Percentiles rank a stretch among this genome's conserved stretches.
These are phyloP conservation scores for Sebastes kiyomatsui DNA, from an alignment of 2,797 vertebrate species.

Conservation along the genomic window DNA sequence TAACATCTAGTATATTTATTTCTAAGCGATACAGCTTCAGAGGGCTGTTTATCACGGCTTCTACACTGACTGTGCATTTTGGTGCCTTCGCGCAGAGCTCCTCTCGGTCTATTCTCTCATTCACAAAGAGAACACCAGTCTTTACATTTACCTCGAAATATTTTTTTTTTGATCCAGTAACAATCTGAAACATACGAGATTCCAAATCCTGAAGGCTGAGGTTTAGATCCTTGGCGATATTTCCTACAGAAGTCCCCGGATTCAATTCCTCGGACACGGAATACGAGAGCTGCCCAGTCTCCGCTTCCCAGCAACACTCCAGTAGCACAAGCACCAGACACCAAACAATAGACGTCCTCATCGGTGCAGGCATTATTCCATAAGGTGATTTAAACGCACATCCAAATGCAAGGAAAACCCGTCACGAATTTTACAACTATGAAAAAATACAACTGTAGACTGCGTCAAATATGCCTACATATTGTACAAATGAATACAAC, in stretches of 20 bases:
- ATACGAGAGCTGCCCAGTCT: constrained; percentile 56
- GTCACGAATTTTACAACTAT: background rate
- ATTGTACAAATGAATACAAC: background rate
- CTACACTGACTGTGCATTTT: constrained; percentile 51
- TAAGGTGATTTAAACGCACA: background rate
- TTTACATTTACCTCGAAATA: constrained; percentile 72
- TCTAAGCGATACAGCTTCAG: constrained; percentile 61
- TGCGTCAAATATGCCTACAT: background rate
- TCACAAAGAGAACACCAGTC: constrained; percentile 59
- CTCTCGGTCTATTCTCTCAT: constrained; percentile 68
- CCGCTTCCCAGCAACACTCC: constrained; percentile 7
- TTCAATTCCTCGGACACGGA: constrained; percentile 67
- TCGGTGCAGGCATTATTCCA: constrained; percentile 25
- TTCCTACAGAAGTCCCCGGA: constrained; percentile 62
- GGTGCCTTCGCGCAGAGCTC: constrained; percentile 34
- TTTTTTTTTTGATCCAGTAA: constrained; percentile 45
- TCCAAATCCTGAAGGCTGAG: constrained; percentile 61
- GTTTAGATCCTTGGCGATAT: constrained; percentile 71
- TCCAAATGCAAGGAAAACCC: background rate
- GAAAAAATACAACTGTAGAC: background rate
- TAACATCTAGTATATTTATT: constrained; percentile 59
- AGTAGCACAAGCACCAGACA: constrained; percentile 27
- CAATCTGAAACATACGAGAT: constrained; percentile 55
- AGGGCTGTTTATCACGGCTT: constrained; percentile 62
- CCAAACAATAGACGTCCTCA: constrained; percentile 2